Conservation (phyloP, 30 jellyfish, hydroid and myxozoan genomes). For the Hydra vulgaris region DNA sequence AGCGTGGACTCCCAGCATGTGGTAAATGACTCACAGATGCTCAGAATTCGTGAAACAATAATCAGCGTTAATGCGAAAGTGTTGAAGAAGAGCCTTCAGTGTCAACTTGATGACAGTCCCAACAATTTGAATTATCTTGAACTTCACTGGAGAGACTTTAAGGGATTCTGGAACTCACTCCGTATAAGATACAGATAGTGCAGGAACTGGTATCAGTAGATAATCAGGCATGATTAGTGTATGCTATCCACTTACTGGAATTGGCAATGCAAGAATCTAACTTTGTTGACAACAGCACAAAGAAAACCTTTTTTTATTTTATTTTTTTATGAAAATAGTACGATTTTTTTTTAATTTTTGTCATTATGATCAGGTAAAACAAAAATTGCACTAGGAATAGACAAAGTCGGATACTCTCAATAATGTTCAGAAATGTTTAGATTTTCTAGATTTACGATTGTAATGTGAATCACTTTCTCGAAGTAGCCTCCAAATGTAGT, state of each 20-base stretch:
- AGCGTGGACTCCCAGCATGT: background rate
- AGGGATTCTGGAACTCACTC: background rate
- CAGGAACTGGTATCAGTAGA: background rate
- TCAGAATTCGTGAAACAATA: background rate
- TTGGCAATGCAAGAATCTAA: background rate
- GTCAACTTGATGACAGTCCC: background rate
- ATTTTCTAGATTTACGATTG: no score
- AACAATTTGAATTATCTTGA: background rate
- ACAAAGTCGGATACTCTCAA: no score
- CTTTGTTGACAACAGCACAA: background rate
- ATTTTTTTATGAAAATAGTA: no score
- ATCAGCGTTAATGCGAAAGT: background rate
- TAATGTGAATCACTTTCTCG: no score
- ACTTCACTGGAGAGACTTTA: background rate
- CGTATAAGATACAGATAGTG: background rate
- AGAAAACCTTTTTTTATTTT: no score
- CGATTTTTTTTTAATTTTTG: no score
- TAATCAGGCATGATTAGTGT: background rate
- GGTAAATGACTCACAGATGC: no score
- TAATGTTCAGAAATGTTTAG: no score
- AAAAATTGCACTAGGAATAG: no score
- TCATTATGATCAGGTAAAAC: no score
- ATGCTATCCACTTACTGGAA: background rate
- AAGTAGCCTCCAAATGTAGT: no score
- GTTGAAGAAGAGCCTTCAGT: background rate